Evolutionary conservation across 2,888 invertebrate species (phyloP).

Genomic region (Papilio protenor): DNA sequence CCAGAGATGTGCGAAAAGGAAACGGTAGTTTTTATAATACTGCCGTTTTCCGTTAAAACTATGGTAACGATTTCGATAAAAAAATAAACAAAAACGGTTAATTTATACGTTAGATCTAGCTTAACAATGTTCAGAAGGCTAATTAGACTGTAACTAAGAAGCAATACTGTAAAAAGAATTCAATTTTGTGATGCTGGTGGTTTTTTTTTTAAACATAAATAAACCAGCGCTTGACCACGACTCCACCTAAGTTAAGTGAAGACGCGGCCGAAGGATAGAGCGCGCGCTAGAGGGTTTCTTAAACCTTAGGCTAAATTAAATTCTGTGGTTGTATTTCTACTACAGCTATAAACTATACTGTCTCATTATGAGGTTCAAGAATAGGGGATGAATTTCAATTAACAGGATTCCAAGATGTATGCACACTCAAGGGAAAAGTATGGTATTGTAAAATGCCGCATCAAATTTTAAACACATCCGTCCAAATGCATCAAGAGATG

Average conservation of each 20-base stretch:
- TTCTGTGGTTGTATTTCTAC: not conserved
- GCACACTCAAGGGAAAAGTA: not conserved
- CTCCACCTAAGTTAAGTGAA: too few relatives aligned
- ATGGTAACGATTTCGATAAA: not conserved
- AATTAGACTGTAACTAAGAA: not conserved
- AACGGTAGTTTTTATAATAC: not conserved
- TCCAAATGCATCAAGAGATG: slow-evolving; percentile 24
- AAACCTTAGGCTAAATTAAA: not conserved
- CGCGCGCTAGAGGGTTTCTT: too few relatives aligned
- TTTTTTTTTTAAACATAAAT: too few relatives aligned
- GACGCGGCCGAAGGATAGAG: too few relatives aligned
- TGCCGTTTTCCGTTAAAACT: not conserved
- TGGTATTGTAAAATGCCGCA: slow-evolving; percentile 13
- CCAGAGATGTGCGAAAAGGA: slow-evolving; percentile 31
- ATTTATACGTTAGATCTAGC: not conserved
- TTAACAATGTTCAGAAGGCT: not conserved
- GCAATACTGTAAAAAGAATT: not conserved
- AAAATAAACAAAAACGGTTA: not conserved
- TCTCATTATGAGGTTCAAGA: not conserved
- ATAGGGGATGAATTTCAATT: not conserved
- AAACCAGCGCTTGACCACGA: too few relatives aligned
- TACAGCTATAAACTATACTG: not conserved
- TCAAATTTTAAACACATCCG: slow-evolving; percentile 9
- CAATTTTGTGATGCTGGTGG: not conserved
- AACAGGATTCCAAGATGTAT: not conserved